Base-by-base conservation (phyloP, 2,797 vertebrate species). In the Antennarius maculatus region DNA sequence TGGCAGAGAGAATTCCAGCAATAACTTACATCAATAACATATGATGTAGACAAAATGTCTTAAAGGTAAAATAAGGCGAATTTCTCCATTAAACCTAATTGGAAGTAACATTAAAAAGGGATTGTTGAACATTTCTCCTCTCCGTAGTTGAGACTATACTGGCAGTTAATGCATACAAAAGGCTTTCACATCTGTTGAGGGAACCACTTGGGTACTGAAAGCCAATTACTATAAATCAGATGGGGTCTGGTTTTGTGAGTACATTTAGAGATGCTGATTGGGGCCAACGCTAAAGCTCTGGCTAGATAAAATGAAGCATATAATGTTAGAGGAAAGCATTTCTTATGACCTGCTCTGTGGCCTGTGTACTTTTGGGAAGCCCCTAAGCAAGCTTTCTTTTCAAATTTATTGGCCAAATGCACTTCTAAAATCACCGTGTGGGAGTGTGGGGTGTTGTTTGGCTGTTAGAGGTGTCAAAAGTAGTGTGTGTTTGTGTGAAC, bases 381-480 rank as follows among this genome's bases (percentile, higher is more conserved):
- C 71, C 86, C 81, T 50, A 64, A 77, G 70, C 69, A 69, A 67
- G 72, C 74, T 61, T 68, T 71, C 64, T 71, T 85, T 84, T 77
- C 14, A 80, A 71, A 83, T 82, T 49, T 76, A 81, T 88, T 85
- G 77, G 75, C 78, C 61, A 82, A 85, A 82, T 80, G 74, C 81
- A 76, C 79, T 76, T 76, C 55, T 76, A 57, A 72, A 81, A 83
- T 83, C 71, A 60, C 58, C 61, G 71, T 15, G 86, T 87, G 77
- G 86, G 81, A 74, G 85, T 85, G 66, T 55, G 28, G 67, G 66
- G 68, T 69, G 80, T 69, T 82, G 74, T 86, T 87, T 82, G 75
- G 71, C 66, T 73, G 69, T 77, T 77, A 63, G 69, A 86, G 71
- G 79, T 78, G 80, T 63, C 69, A 77, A 77, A 75, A 79, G 81